phyloP scores from a whole-genome alignment of 2,888 invertebrate species.

The Ditula angustiorana region DNA sequence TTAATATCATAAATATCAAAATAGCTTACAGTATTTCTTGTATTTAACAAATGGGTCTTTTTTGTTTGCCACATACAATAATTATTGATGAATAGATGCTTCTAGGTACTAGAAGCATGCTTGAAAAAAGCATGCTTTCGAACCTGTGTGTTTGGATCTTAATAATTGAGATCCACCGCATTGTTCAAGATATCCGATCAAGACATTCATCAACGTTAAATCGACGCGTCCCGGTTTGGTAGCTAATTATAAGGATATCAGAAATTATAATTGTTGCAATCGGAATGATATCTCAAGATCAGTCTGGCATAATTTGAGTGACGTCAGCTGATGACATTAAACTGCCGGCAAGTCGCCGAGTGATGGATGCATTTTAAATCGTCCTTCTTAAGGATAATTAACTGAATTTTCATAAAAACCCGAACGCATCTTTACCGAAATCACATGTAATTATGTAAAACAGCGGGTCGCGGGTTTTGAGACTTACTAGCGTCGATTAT shows the following conservation, averaged over 20 bases:
- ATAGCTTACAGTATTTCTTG: no score
- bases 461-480: conserved; percentile 39
- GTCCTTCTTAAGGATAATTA: conserved; percentile 39
- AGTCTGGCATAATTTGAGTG: conserved; percentile 1
- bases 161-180: conserved; percentile 4
- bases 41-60: no score
- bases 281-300: conserved; percentile 18
- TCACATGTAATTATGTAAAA: conserved; percentile 44
- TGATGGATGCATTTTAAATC: conserved; percentile 48
- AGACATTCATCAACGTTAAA: conserved; percentile 38
- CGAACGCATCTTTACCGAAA: conserved; percentile 31
- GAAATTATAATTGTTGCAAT: conserved; percentile 30
- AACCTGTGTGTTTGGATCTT: no score
- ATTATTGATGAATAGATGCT: no score
- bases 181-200: conserved; percentile 34
- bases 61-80: no score
- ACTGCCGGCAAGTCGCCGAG: conserved; percentile 17
- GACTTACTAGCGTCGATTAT: conserved; percentile 45
- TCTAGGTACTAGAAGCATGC: no score
- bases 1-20: no score
- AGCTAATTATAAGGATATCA: conserved; percentile 30
- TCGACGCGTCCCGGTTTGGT: conserved; percentile 15
- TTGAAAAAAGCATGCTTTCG: no score
- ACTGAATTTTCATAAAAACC: conserved; percentile 13
- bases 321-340: conserved; percentile 25